phyloP scores from a whole-genome alignment of 2,797 vertebrate species.

The Pseudochirops cupreus region DNA sequence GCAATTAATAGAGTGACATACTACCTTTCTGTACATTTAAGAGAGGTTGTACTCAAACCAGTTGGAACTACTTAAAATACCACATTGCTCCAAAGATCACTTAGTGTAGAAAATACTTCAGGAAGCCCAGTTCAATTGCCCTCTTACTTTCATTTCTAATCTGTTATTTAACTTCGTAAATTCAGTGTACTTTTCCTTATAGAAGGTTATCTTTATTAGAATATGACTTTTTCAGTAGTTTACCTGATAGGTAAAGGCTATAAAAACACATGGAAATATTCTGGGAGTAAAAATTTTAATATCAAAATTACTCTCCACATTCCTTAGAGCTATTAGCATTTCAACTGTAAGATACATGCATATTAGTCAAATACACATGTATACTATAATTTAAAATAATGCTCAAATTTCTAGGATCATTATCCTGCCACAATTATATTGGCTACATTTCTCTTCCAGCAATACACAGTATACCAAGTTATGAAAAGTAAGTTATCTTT shows the following conservation, averaged over 20 bases:
- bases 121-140: background rate
- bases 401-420: constrained; percentile 22
- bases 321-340: background rate
- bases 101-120: background rate
- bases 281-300: constrained; percentile 34
- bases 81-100: background rate
- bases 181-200: background rate
- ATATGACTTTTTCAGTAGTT: background rate
- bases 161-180: constrained; percentile 27
- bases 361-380: background rate
- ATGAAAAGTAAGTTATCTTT: constrained; percentile 38
- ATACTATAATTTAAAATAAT: constrained; percentile 11
- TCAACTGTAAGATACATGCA: background rate
- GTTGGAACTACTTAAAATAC: background rate
- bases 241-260: background rate
- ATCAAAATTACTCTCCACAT: background rate
- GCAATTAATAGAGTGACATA: background rate
- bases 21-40: background rate
- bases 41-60: background rate
- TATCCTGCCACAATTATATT: constrained; percentile 27
- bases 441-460: constrained; percentile 25
- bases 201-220: constrained; percentile 1
- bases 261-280: constrained; percentile 22
- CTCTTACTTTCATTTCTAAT: constrained; percentile 25
- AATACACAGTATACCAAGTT: constrained; percentile 3